Evolutionary conservation across 2,113 vertebrate species (phyloP), one percentile per base, ranked within the genome.

Genomic region (Psophia crepitans): DNA sequence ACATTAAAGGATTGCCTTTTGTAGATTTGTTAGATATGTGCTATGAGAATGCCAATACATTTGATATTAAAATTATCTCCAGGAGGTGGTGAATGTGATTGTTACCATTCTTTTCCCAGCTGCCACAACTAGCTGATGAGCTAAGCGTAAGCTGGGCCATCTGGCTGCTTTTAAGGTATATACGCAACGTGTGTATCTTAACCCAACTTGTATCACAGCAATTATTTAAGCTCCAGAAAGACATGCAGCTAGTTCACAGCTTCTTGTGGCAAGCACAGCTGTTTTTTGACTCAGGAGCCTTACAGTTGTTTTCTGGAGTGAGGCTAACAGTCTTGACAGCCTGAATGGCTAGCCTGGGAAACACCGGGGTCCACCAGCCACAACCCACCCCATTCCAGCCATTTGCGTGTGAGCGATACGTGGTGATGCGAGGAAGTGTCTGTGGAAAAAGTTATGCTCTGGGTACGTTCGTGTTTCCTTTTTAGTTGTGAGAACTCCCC

Each of bases 51-150:
- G 87, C 35, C 23, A 94, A 82, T 86, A 53, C 53, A 53, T 95
- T 98, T 98, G 97, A 89, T 98, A 98, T 97, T 98, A 98, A 98
- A 98, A 80, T 79, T 71, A 33, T 74, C 35, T 97, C 85, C 92
- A 54, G 70, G 94, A 96, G 66, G 73, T 96, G n/a, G 92, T 95
- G 87, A 92, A 66, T 75, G 64, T 91, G 53, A 85, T 23, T 82
- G 44, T 81, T 56, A 27, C 48, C 14, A 5, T 95, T 97, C 60
- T 93, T 90, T 93, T 87, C 54, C 17, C 30, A 63, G 60, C 85
- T 86, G 56, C 41, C 46, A 17, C 64, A 84, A 46, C 44, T 30
- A 80, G 41, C 54, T 10, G 32, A 20, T 5, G 35, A 65, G 41
- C 28, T 87, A 30, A 56, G 20, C 1, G 2, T 65, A 57, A 37